A percentile compares a stretch with the other conserved stretches of the same genome.
Evolutionary conservation across 2,888 invertebrate genomes (phyloP).

Genomic region (Tribolium freemani): DNA sequence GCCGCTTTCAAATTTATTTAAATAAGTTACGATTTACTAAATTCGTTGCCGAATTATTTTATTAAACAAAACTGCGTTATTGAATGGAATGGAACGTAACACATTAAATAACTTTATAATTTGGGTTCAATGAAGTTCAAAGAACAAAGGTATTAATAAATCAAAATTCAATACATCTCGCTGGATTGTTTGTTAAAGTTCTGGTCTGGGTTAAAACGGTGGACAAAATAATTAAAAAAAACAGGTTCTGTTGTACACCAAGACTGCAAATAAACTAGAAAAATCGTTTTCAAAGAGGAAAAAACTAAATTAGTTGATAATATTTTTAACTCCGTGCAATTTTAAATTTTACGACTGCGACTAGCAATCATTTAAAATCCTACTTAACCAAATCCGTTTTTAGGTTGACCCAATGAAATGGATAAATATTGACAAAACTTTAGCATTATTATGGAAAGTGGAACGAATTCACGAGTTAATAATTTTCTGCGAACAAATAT

Average conservation of each 20-base stretch:
- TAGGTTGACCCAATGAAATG: background rate
- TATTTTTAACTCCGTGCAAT: background rate
- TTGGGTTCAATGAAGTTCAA: too few species aligned
- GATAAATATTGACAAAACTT: background rate
- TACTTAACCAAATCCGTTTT: background rate
- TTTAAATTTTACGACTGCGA: background rate
- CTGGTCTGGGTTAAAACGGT: too few species aligned
- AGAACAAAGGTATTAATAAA: too few species aligned
- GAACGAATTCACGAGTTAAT: background rate
- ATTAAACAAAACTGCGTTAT: background rate
- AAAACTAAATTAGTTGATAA: background rate
- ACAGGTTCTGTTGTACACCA: too few species aligned
- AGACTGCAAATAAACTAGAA: background rate
- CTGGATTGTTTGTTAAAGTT: too few species aligned
- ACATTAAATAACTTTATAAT: too few species aligned
- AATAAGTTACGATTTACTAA: background rate
- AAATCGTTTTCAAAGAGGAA: background rate
- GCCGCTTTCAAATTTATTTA: background rate
- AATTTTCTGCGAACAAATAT: background rate
- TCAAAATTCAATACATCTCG: too few species aligned
- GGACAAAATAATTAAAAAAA: too few species aligned
- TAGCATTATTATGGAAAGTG: background rate
- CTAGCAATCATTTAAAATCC: background rate
- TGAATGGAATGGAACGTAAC: background rate
- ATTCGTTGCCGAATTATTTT: background rate